phyloP scores from a whole-genome alignment of 2,888 invertebrate genomes.

The Campoplex capitator region DNA sequence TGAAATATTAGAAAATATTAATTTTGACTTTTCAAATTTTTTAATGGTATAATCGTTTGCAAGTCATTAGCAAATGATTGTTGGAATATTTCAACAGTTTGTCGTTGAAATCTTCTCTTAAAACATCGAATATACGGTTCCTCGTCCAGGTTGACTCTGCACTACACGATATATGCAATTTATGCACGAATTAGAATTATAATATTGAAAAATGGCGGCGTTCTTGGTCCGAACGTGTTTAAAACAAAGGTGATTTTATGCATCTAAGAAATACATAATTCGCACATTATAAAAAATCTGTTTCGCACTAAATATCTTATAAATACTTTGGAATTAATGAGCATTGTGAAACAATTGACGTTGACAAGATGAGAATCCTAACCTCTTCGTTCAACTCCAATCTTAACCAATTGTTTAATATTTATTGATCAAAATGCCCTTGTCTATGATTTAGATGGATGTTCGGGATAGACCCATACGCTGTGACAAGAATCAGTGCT shows the following conservation, averaged over 20 bases:
- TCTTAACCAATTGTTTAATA: constrained; percentile 18
- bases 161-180: not conserved
- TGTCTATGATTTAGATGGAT: constrained; percentile 64
- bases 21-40: no score
- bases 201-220: constrained; percentile 71
- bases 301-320: not conserved
- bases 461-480: constrained; percentile 57
- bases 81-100: no score
- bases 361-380: constrained; percentile 24
- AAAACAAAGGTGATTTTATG: constrained; percentile 72
- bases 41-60: no score
- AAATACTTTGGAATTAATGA: not conserved
- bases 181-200: constrained; percentile 8
- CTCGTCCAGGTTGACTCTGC: not conserved
- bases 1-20: no score
- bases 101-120: no score
- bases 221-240: constrained; percentile 72
- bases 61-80: no score
- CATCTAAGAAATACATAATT: constrained; percentile 3
- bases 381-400: constrained; percentile 36
- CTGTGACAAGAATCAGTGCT: constrained; percentile 47
- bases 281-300: not conserved
- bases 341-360: constrained; percentile 5
- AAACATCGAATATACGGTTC: no score
- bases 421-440: constrained; percentile 17